Conservation (phyloP, 2,113 vertebrate genomes). For the Actenoides lindsayi region DNA sequence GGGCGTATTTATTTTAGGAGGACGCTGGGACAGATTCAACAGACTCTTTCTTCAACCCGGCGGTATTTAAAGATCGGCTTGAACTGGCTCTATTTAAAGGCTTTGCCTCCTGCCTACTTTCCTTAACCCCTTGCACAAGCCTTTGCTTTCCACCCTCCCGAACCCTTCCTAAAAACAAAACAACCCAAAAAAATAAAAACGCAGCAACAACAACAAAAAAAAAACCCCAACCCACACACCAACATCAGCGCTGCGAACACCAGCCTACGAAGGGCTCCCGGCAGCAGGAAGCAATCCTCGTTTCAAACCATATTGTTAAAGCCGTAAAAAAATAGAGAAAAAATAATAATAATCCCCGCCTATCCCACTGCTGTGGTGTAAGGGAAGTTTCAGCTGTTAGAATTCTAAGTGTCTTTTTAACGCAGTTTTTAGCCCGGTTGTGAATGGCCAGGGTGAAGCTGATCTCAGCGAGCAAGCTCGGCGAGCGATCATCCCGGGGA, state of each 20-base stretch:
- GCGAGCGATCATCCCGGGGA: not conserved
- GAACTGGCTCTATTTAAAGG: slow-evolving; percentile 49
- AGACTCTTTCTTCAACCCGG: slow-evolving; percentile 24
- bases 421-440: not conserved
- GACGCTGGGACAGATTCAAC: slow-evolving; percentile 7
- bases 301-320: slow-evolving; percentile 17
- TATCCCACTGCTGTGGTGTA: not conserved
- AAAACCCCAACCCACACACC: not conserved
- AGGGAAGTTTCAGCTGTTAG: not conserved
- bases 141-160: not conserved
- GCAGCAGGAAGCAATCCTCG: slow-evolving; percentile 11
- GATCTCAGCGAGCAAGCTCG: not conserved
- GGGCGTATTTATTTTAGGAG: slow-evolving; percentile 48
- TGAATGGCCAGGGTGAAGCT: not conserved
- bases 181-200: not conserved
- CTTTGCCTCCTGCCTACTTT: slow-evolving; percentile 21
- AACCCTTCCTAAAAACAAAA: not conserved
- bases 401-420: not conserved
- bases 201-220: not conserved
- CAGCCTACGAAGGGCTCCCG: not conserved
- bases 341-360: not conserved
- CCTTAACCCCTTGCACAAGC: slow-evolving; percentile 49
- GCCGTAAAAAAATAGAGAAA: not conserved
- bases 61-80: slow-evolving; percentile 16
- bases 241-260: not conserved